phyloP scores from a whole-genome alignment of 2,113 vertebrate species.

The Peromyscus californicus region DNA sequence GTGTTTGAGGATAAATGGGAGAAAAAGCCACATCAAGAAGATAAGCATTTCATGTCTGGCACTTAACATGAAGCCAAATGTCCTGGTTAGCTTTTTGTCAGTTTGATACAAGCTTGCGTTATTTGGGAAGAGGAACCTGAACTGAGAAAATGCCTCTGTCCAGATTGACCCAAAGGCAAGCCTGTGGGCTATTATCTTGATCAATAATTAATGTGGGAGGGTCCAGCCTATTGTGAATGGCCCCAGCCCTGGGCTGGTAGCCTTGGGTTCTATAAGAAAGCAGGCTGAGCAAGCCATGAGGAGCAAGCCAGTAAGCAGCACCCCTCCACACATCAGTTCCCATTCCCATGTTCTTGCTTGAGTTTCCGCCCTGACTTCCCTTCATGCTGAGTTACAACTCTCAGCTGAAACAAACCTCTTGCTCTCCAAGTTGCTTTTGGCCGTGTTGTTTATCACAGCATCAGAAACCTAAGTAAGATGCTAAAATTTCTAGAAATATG shows the following conservation, averaged over 20 bases:
- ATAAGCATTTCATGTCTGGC: background rate
- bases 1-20: background rate
- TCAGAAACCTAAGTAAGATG: background rate
- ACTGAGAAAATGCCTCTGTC: background rate
- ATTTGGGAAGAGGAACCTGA: background rate
- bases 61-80: slow-evolving; percentile 42
- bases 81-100: background rate
- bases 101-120: background rate
- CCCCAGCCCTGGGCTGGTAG: background rate
- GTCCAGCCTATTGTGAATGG: background rate
- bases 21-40: slow-evolving; percentile 10
- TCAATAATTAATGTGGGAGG: background rate
- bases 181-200: background rate
- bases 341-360: background rate
- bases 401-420: background rate
- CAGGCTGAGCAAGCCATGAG: background rate
- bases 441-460: background rate
- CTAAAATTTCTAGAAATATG: background rate
- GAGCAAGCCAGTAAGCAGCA: background rate
- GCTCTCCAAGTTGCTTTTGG: background rate
- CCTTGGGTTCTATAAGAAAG: background rate
- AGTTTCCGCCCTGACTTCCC: background rate
- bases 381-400: background rate
- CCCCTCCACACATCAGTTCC: background rate
- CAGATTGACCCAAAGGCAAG: background rate